These are phyloP conservation scores for Conger conger DNA, from an alignment of 2,113 vertebrate species.

Conservation along the genomic window DNA sequence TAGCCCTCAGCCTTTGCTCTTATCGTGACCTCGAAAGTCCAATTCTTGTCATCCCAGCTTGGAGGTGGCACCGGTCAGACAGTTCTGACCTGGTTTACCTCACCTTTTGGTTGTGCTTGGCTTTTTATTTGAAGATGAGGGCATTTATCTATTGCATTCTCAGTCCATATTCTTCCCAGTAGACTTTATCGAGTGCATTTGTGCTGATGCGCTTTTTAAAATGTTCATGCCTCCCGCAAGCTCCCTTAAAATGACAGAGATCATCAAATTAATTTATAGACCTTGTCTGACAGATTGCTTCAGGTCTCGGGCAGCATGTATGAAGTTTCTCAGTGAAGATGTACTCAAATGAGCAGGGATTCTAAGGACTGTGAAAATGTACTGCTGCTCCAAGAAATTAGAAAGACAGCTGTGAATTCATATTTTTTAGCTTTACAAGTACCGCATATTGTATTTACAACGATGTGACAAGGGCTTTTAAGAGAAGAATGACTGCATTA, in stretches of 20 bases:
- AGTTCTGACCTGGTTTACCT: neutral
- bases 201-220: neutral
- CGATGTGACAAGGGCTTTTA: no score
- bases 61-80: neutral
- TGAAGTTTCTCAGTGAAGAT: neutral
- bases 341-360: neutral
- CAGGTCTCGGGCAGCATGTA: neutral
- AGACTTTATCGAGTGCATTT: neutral
- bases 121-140: neutral
- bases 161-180: neutral
- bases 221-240: neutral
- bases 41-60: neutral
- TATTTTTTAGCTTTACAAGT: no score
- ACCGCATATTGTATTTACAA: no score
- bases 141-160: neutral
- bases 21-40: neutral
- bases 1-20: neutral
- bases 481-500: neutral
- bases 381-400: no score
- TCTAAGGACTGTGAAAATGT: no score
- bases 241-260: neutral
- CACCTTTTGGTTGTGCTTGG: neutral
- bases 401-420: no score
- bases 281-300: neutral
- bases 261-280: neutral